Percentiles rank a stretch among this genome's conserved stretches.
phyloP scores from a whole-genome alignment of 1,140 invertebrate species.

The Papilio dardanus region DNA sequence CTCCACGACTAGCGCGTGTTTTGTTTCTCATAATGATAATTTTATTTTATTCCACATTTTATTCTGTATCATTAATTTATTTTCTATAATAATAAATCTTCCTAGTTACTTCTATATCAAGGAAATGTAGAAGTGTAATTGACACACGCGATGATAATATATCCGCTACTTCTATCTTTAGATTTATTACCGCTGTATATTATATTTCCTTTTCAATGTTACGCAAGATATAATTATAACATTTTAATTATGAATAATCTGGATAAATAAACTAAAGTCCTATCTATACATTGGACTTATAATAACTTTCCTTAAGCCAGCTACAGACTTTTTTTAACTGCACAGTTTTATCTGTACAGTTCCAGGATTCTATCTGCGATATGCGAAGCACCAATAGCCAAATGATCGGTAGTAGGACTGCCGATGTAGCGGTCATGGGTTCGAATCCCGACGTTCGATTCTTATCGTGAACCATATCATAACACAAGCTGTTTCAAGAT shows the following conservation, averaged over 20 bases:
- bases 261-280: background rate
- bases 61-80: background rate
- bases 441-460: too few species aligned
- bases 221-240: conserved; percentile 5
- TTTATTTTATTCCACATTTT: background rate
- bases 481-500: too few species aligned
- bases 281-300: background rate
- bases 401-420: too few species aligned
- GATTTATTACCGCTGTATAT: conserved; percentile 13
- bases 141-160: conserved; percentile 4
- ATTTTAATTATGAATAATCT: conserved; percentile 12
- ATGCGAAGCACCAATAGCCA: too few species aligned
- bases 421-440: too few species aligned
- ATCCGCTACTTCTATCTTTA: background rate
- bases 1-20: too few species aligned
- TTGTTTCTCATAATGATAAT: too few species aligned
- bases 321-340: too few species aligned
- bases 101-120: background rate
- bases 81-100: background rate
- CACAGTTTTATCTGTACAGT: background rate
- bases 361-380: too few species aligned
- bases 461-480: too few species aligned
- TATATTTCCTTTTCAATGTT: conserved; percentile 11
- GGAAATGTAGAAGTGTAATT: conserved; percentile 20
- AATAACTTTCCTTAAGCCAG: background rate